phyloP scores from a whole-genome alignment of 2,888 invertebrate genomes.

The Nomada fucata region DNA sequence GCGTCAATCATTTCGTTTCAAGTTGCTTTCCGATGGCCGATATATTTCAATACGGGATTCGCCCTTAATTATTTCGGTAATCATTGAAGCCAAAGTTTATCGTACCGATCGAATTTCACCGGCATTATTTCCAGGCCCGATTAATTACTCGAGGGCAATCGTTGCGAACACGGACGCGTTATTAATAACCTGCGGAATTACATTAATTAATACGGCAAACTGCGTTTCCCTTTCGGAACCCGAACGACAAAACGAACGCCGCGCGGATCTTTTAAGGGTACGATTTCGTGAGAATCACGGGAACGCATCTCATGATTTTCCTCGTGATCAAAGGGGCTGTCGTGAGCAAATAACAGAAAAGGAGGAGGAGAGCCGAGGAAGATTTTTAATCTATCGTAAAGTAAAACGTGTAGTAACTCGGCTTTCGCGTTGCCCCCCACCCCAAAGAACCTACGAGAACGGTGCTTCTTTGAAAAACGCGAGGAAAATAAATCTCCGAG shows the following conservation, averaged over 20 bases:
- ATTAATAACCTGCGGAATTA: conserved; percentile 25
- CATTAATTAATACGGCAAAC: conserved; percentile 27
- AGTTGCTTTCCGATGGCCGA: neutral
- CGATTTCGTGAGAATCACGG: conserved; percentile 21
- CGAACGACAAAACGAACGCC: neutral
- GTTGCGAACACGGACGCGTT: neutral
- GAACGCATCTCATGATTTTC: conserved; percentile 12
- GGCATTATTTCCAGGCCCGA: conserved; percentile 13
- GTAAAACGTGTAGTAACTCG: neutral
- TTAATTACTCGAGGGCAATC: conserved; percentile 24
- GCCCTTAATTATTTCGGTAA: neutral
- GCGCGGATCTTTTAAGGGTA: neutral
- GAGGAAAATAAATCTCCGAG: neutral
- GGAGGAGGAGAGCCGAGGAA: neutral
- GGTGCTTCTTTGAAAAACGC: neutral
- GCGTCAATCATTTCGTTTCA: neutral
- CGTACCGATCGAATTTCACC: neutral
- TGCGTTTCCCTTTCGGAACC: neutral
- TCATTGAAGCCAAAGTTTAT: neutral
- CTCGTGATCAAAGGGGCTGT: conserved; percentile 7
- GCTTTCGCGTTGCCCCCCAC: neutral
- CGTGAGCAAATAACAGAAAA: neutral
- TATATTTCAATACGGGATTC: neutral
- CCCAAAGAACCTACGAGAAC: neutral
- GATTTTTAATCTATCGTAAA: conserved; percentile 4